phyloP scores from a whole-genome alignment of 2,888 invertebrate genomes.

The Villa cingulata region DNA sequence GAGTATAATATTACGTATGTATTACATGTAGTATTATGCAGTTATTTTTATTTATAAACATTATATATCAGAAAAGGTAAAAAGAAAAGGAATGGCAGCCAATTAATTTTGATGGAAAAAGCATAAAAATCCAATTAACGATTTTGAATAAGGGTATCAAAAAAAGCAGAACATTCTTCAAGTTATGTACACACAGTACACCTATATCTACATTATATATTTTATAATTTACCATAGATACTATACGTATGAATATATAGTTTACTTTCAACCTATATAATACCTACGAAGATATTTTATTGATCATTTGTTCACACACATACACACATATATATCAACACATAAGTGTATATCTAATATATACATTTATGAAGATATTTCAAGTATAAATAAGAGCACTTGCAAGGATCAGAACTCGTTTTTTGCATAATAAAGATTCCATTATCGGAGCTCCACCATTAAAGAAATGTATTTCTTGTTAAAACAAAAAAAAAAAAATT shows the following conservation, averaged over 20 bases:
- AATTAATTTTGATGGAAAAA: slow-evolving; percentile 9
- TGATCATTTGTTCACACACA: neutral
- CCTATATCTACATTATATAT: no score
- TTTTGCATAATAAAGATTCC: neutral
- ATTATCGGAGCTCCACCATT: neutral
- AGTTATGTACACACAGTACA: no score
- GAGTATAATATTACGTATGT: no score
- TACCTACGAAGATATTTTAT: no score
- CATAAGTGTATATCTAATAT: neutral
- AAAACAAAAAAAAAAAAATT: no score
- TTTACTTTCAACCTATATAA: no score
- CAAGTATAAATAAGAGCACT: neutral
- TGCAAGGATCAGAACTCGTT: neutral
- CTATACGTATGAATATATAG: no score
- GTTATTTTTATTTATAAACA: no score
- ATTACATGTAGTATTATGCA: no score
- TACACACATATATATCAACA: neutral
- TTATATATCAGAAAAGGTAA: neutral
- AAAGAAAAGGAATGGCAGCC: slow-evolving; percentile 7
- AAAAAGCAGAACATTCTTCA: neutral
- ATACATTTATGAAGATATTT: no score
- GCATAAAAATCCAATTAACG: slow-evolving; percentile 8
- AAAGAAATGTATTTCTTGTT: no score
- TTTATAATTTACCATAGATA: no score
- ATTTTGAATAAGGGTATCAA: slow-evolving; percentile 2